phyloP scores from a whole-genome alignment of 2,113 vertebrate species.

The Erpornis zantholeuca region DNA sequence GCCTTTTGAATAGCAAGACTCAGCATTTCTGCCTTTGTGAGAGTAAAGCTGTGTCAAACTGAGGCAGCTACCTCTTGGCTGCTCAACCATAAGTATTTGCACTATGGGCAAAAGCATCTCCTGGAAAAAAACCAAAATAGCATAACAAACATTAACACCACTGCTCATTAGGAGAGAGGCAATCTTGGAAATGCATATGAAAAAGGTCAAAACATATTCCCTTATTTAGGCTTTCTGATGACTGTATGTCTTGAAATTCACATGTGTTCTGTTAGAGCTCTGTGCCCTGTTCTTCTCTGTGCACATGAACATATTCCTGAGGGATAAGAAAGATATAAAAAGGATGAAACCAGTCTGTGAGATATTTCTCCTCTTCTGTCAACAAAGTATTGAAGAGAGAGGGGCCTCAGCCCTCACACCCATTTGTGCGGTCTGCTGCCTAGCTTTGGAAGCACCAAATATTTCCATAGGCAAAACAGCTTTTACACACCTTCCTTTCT shows the following conservation, averaged over 20 bases:
- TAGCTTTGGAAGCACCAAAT: neutral
- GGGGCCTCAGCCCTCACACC: neutral
- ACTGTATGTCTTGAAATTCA: neutral
- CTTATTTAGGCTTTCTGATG: neutral
- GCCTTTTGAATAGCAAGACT: neutral
- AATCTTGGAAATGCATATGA: neutral
- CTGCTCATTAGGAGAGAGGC: neutral
- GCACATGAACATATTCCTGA: neutral
- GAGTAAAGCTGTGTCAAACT: neutral
- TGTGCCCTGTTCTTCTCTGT: neutral
- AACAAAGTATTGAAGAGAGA: neutral
- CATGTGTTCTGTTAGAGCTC: accelerated
- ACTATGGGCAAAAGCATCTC: neutral
- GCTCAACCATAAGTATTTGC: neutral
- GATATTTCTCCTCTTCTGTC: neutral
- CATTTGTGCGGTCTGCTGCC: neutral
- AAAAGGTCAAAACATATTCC: neutral
- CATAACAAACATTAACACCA: neutral
- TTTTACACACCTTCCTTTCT: neutral
- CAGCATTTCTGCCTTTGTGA: neutral
- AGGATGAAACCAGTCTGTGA: neutral
- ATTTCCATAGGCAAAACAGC: neutral
- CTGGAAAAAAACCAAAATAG: neutral
- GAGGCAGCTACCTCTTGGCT: neutral
- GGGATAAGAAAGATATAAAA: neutral